A percentile compares a stretch with the other conserved stretches of the same genome.
Conservation (phyloP, 2,797 vertebrate species). For the Falco rusticolus region DNA sequence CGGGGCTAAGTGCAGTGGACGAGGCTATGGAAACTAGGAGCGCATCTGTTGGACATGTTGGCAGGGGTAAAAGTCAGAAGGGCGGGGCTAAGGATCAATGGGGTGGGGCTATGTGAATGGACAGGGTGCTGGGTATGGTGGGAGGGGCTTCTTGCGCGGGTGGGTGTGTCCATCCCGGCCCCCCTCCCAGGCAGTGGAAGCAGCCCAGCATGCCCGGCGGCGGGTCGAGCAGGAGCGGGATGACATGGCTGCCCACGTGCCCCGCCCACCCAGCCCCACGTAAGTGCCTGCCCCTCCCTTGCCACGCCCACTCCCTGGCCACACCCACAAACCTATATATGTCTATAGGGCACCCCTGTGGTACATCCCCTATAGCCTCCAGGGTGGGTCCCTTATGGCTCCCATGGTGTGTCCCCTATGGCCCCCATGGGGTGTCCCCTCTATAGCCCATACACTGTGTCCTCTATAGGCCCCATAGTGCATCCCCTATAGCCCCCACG, state of each 20-base stretch:
- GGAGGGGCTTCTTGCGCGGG: not conserved
- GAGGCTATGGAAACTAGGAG: no score
- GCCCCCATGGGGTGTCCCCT: not conserved
- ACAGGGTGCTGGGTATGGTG: not conserved
- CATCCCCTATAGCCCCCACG: not conserved
- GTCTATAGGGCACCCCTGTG: no score
- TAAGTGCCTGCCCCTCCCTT: not conserved
- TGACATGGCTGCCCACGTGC: not conserved
- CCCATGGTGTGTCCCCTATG: not conserved
- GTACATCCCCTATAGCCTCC: not conserved
- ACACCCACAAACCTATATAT: no score
- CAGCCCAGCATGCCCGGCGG: not conserved
- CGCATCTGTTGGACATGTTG: no score
- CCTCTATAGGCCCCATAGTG: not conserved
- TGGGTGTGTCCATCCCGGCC: not conserved
- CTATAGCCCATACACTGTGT: not conserved
- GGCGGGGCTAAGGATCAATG: not conserved
- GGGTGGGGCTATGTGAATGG: not conserved
- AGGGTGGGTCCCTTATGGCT: not conserved
- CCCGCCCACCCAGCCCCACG: not conserved
- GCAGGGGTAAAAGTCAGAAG: no score
- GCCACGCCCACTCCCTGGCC: not conserved
- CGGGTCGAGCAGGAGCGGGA: not conserved
- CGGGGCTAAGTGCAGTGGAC: not conserved
- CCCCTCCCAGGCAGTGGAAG: not conserved